Base-by-base conservation (phyloP, 1,140 invertebrate species). In the Drosophila azteca region DNA sequence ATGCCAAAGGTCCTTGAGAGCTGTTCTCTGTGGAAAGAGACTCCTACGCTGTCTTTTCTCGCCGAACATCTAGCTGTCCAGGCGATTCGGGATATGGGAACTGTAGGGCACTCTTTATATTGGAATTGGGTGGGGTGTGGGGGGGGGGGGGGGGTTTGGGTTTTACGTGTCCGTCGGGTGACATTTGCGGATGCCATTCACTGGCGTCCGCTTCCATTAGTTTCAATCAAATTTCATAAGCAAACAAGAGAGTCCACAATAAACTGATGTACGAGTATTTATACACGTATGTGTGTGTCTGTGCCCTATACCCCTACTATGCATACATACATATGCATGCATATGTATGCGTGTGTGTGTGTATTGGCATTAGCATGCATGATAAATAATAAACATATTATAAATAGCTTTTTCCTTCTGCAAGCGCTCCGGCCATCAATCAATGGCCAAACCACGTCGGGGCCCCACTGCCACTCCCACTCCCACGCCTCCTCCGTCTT, bases 381-480 rank as follows among this genome's bases (percentile, higher is more conserved):
- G 70, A 75, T 87, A 81, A 78, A 85, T 87, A 85, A 78, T 85
- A 85, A 87, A 72, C 82, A 87, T 78, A 78, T 85, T 85, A 87
- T 88, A 87, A 88, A 87, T 88, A 82, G 83, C 78, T 64, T 71
- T 81, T 79, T 76, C 39, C 65, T 20, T 52, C 55, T 53, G 57
- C 49, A 57, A 77, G 31, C 58, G 46, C 45, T 49, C 50, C 49
- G 64, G 59, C 62, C 81, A 80, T 87, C 81, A 78, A 81, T 81
- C 81, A 87, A 77, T 67, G 59, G 69, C 51, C 61, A 59, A 73
- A 57, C 70, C 68, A 22, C 46, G 3, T 44, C 48, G 50, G 46
- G 45, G 1, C 11, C 35, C 35, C 13, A 20, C 17, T 20, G 0
- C 17, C 17, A 20, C 17, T 3, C 35, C 35, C 13, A 20, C 17